Conservation (phyloP, 2,797 vertebrate genomes). For the Pseudochirops corinnae region DNA sequence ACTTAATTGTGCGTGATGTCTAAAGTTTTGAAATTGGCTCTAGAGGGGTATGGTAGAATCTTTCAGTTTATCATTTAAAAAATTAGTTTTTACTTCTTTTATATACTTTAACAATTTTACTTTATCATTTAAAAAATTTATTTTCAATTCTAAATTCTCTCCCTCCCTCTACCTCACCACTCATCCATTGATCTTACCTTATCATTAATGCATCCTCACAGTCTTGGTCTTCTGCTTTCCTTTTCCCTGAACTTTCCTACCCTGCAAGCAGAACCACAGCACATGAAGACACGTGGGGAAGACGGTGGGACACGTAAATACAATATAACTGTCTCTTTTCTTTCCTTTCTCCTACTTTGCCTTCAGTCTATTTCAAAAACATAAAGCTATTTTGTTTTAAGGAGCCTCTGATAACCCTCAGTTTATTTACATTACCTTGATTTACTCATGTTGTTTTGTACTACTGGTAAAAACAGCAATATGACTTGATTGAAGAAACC, state of each 20-base stretch:
- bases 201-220: neutral
- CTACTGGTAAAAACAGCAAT: slow-evolving; percentile 58
- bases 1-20: neutral
- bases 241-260: neutral
- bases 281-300: neutral
- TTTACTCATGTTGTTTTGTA: slow-evolving; percentile 58
- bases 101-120: neutral
- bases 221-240: neutral
- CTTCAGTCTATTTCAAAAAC: slow-evolving; percentile 37
- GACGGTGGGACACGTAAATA: neutral
- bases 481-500: slow-evolving; percentile 59
- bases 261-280: neutral
- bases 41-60: neutral
- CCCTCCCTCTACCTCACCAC: neutral
- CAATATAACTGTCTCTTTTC: neutral
- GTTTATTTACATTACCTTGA: slow-evolving; percentile 62
- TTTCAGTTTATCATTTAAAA: neutral
- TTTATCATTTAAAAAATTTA: neutral
- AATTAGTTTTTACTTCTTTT: neutral
- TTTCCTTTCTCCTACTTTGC: neutral
- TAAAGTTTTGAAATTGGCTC: neutral
- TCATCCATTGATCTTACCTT: neutral
- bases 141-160: neutral
- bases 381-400: slow-evolving; percentile 57
- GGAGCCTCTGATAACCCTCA: slow-evolving; percentile 33